Conservation (phyloP, 2,113 vertebrate species). For the Parotia lawesii region DNA sequence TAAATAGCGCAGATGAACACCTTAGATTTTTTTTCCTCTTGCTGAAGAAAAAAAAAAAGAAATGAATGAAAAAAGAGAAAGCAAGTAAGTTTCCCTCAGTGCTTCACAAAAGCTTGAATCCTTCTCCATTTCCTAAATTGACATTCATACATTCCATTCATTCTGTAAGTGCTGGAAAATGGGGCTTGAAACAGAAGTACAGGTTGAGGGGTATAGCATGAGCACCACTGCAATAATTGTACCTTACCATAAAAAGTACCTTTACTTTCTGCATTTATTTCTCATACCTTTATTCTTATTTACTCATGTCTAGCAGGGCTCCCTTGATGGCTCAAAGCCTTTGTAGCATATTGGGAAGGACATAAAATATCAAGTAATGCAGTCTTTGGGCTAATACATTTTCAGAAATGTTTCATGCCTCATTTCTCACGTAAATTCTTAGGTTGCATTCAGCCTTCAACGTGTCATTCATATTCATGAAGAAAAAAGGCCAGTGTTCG, state of each 20-base stretch:
- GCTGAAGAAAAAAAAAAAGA: not conserved
- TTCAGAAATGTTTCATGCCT: constrained; percentile 73
- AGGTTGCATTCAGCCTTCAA: constrained; percentile 72
- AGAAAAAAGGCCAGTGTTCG: constrained; percentile 49
- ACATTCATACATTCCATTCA: not conserved
- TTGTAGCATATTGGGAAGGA: constrained; percentile 65
- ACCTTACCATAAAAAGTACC: not conserved
- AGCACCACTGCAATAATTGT: not conserved
- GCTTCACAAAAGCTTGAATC: not conserved
- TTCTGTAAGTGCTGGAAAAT: not conserved
- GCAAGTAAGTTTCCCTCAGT: not conserved
- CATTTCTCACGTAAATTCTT: constrained; percentile 77
- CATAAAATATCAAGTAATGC: constrained; percentile 67
- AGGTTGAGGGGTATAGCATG: not conserved
- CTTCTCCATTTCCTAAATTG: not conserved
- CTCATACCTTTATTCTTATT: constrained; percentile 57
- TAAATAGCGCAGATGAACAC: not conserved
- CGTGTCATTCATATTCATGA: constrained; percentile 74
- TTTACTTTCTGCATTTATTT: constrained; percentile 51
- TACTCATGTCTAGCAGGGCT: constrained; percentile 34
- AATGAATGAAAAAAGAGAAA: not conserved
- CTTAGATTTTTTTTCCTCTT: not conserved
- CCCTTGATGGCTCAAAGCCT: constrained; percentile 39
- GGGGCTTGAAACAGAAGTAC: not conserved
- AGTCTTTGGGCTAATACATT: constrained; percentile 72